phyloP scores from a whole-genome alignment of 2,888 invertebrate species.

The Acronicta leporina region DNA sequence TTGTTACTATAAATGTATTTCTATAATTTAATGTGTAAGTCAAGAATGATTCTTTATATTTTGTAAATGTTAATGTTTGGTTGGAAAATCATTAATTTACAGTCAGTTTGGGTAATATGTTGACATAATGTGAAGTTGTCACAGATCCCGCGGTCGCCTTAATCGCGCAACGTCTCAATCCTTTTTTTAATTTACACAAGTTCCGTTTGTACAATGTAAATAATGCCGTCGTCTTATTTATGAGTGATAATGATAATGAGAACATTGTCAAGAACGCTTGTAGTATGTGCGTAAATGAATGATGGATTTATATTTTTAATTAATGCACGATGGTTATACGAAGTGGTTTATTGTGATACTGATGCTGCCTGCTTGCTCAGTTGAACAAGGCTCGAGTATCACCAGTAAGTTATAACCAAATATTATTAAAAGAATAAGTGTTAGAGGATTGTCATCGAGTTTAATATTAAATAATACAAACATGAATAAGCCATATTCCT shows the following conservation, averaged over 20 bases:
- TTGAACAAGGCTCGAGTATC: constrained; percentile 20
- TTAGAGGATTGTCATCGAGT: constrained; percentile 73
- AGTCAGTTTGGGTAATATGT: constrained; percentile 32
- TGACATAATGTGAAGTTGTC: constrained; percentile 21
- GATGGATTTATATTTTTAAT: constrained; percentile 50
- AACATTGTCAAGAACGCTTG: constrained; percentile 48
- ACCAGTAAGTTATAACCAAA: constrained; percentile 74
- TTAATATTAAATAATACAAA: constrained; percentile 66
- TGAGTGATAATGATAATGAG: constrained; percentile 55
- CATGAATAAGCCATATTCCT: constrained; percentile 81
- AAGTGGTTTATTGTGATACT: constrained; percentile 40
- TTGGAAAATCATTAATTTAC: constrained; percentile 17
- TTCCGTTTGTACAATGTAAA: constrained; percentile 76
- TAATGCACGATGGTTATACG: constrained; percentile 34
- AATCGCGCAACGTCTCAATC: constrained; percentile 46
- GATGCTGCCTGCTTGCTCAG: constrained; percentile 18
- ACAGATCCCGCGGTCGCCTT: constrained; percentile 19
- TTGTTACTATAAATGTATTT: constrained; percentile 45
- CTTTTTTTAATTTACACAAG: constrained; percentile 55
- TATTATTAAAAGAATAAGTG: constrained; percentile 72
- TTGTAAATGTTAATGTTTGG: constrained; percentile 7
- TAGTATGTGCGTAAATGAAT: constrained; percentile 46
- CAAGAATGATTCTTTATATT: constrained; percentile 12
- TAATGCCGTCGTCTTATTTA: constrained; percentile 66
- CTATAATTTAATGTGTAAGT: constrained; percentile 48